phyloP scores from a whole-genome alignment of 2,797 vertebrate species.

The Macrochelys suwanniensis region DNA sequence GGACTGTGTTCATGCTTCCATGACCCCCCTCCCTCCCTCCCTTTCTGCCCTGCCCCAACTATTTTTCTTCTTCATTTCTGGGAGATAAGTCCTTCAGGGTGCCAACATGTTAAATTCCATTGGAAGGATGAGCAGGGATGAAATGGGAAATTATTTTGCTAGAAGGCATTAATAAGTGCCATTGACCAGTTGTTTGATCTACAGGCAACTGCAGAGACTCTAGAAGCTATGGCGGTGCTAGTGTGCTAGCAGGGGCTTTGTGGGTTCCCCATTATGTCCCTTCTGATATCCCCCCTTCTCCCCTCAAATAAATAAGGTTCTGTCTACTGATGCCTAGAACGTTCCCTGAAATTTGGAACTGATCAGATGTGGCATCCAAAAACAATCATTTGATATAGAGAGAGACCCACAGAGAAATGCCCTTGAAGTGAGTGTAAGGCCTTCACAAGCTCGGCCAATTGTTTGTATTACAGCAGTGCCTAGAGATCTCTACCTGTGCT shows the following conservation, averaged over 20 bases:
- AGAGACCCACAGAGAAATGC: not conserved
- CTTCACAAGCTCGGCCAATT: not conserved
- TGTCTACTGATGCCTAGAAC: not conserved
- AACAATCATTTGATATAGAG: not conserved
- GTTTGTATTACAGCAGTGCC: not conserved
- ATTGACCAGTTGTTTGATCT: not conserved
- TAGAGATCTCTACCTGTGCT: not conserved
- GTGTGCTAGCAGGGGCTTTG: not conserved
- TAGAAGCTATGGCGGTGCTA: not conserved
- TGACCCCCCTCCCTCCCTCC: too few species aligned
- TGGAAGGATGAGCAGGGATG: not conserved
- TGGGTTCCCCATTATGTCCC: not conserved
- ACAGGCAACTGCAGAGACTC: not conserved
- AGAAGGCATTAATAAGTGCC: not conserved
- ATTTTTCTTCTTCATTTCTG: not conserved
- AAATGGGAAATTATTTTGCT: not conserved
- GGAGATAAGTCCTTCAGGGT: not conserved
- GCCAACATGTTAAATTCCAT: not conserved
- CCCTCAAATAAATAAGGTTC: not conserved
- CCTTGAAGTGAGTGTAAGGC: not conserved
- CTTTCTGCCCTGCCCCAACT: not conserved
- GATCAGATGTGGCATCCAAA: not conserved
- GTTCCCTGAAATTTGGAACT: not conserved
- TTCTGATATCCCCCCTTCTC: not conserved
- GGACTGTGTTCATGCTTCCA: too few species aligned